phyloP scores from a whole-genome alignment of 2,797 vertebrate species.

The Ceryle rudis region DNA sequence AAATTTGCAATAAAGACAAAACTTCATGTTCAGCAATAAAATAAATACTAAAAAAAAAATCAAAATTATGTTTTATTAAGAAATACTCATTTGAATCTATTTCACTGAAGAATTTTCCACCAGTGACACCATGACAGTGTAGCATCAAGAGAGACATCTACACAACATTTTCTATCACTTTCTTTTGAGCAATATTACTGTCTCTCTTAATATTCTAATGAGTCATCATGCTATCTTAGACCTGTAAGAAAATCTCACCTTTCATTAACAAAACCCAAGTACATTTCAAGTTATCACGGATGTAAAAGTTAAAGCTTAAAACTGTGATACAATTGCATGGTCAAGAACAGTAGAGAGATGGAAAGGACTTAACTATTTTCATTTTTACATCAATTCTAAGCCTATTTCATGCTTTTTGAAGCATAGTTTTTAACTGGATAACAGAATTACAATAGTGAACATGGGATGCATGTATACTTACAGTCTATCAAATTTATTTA shows the following conservation, averaged over 20 bases:
- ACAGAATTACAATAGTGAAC: not conserved
- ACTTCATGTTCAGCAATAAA: not conserved
- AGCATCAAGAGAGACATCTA: not conserved
- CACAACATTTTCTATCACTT: not conserved
- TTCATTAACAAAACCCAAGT: not conserved
- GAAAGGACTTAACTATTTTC: not conserved
- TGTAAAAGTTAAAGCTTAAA: not conserved
- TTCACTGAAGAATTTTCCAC: not conserved
- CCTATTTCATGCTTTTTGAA: not conserved
- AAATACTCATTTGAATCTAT: not conserved
- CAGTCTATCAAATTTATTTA: not conserved
- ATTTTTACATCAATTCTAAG: not conserved
- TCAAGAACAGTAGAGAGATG: not conserved
- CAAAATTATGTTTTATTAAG: not conserved
- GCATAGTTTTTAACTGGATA: not conserved
- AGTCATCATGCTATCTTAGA: not conserved
- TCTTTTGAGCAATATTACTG: not conserved
- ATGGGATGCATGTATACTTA: not conserved
- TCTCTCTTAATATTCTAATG: not conserved
- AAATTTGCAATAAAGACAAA: not conserved
- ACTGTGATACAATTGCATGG: not conserved
- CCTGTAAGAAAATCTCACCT: not conserved
- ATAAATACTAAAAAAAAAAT: not conserved
- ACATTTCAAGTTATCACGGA: not conserved
- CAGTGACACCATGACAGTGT: not conserved